Evolutionary conservation across 1,140 invertebrate genomes (phyloP), one percentile per base, ranked within the genome.

Genomic region (Bicyclus anynana): DNA sequence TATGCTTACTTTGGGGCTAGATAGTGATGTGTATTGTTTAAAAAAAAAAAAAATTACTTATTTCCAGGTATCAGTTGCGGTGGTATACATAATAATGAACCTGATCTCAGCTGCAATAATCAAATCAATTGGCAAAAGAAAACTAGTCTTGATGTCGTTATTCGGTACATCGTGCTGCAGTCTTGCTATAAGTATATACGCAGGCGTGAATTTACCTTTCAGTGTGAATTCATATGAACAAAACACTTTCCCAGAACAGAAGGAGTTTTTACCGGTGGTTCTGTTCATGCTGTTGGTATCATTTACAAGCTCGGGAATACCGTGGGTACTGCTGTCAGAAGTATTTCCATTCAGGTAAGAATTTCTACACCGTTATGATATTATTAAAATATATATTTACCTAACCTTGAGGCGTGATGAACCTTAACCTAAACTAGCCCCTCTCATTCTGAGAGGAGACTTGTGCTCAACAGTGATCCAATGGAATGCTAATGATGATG

Each of bases 321-420:
- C 85, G 2, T 88, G 85, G 85, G 71, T 86, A 7, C 59, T 88
- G 21, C 49, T 88, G 10, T 85, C 83, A 5, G 85, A 88, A 63
- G 79, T 88, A 0, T 88, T 88, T 57, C 83, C 85, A 0, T 88
- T 88, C 59, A 86, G 73, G 85, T 86, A 71, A 37, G n/a, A n/a
- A n/a, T n/a, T n/a, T n/a, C n/a, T n/a, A n/a, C n/a, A n/a, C n/a
- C n/a, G n/a, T n/a, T n/a, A n/a, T n/a, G n/a, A n/a, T n/a, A n/a
- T n/a, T n/a, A n/a, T n/a, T n/a, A n/a, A n/a, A n/a, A n/a, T n/a
- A n/a, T n/a, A n/a, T n/a, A n/a, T n/a, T n/a, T n/a, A n/a, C n/a
- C n/a, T n/a, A n/a, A n/a, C n/a, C n/a, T n/a, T n/a, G n/a, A n/a
- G n/a, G n/a, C n/a, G n/a, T n/a, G n/a, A n/a, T n/a, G n/a, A n/a